These are phyloP conservation scores for Ectemnius cavifrons DNA, from an alignment of 2,888 invertebrate genomes.

Conservation along the genomic window DNA sequence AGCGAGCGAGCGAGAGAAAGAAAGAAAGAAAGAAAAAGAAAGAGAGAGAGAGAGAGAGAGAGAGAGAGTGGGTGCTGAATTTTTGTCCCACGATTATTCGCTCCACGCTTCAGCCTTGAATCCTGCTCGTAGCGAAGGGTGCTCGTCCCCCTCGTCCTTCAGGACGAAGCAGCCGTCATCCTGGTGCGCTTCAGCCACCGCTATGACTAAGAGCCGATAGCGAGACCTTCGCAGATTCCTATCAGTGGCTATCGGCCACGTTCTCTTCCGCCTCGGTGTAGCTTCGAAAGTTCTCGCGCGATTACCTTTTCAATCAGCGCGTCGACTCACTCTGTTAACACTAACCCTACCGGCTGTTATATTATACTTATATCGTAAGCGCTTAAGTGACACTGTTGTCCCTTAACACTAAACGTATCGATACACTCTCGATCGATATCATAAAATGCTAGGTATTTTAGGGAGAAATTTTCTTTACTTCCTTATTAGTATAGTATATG, in stretches of 20 bases:
- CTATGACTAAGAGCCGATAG: slow-evolving; percentile 31
- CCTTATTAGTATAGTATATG: too few relatives aligned
- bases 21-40: slow-evolving; percentile 1
- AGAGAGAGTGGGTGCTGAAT: slow-evolving; percentile 43
- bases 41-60: background rate
- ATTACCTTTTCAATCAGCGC: background rate
- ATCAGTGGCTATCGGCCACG: background rate
- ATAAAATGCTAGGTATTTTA: too few relatives aligned
- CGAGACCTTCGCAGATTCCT: slow-evolving; percentile 8
- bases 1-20: background rate
- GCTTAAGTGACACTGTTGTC: too few relatives aligned
- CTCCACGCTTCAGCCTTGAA: slow-evolving; percentile 47
- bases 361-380: too few relatives aligned
- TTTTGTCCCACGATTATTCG: slow-evolving; percentile 61
- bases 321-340: too few relatives aligned
- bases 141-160: slow-evolving; percentile 43
- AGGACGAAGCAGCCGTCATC: slow-evolving; percentile 3
- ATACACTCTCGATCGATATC: too few relatives aligned
- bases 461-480: too few relatives aligned
- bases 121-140: slow-evolving; percentile 37
- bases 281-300: background rate
- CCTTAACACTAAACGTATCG: too few relatives aligned
- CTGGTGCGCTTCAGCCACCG: slow-evolving; percentile 40
- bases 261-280: background rate
- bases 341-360: background rate